phyloP scores from a whole-genome alignment of 2,113 vertebrate species.

The Chaetura pelagica region DNA sequence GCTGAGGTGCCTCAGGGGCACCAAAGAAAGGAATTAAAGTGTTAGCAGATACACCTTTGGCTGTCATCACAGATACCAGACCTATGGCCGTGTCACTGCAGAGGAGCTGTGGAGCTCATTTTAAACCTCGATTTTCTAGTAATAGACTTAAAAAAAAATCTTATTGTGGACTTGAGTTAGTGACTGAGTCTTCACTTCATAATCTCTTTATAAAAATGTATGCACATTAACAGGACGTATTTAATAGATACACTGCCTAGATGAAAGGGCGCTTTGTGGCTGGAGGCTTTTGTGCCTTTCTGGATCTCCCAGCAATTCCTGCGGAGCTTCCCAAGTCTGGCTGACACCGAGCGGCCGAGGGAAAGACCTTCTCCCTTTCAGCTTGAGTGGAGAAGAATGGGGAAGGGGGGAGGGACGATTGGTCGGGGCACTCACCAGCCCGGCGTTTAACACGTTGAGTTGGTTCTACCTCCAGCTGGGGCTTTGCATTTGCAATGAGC shows the following conservation, averaged over 20 bases:
- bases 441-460: constrained; percentile 38
- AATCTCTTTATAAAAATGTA: constrained; percentile 76
- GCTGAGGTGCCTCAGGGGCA: neutral
- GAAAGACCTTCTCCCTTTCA: constrained; percentile 78
- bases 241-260: constrained; percentile 76
- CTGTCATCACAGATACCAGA: fast-evolving
- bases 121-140: neutral
- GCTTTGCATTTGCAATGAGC: constrained; percentile 85
- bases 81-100: neutral
- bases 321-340: constrained; percentile 74
- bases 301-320: constrained; percentile 74
- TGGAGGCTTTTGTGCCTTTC: constrained; percentile 77
- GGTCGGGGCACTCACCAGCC: constrained; percentile 67
- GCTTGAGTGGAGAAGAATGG: constrained; percentile 81
- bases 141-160: constrained; percentile 25
- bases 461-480: constrained; percentile 71
- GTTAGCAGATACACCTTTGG: neutral
- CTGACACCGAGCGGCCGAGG: constrained; percentile 74
- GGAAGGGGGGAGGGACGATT: constrained; percentile 46
- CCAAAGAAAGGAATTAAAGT: neutral
- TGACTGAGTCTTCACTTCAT: constrained; percentile 59
- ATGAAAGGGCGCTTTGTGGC: constrained; percentile 85
- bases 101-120: neutral
- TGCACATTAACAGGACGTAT: constrained; percentile 77
- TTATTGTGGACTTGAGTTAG: constrained; percentile 16